Evolutionary conservation across 2,888 invertebrate species (phyloP).

Genomic region (Strigamia transsilvanica): DNA sequence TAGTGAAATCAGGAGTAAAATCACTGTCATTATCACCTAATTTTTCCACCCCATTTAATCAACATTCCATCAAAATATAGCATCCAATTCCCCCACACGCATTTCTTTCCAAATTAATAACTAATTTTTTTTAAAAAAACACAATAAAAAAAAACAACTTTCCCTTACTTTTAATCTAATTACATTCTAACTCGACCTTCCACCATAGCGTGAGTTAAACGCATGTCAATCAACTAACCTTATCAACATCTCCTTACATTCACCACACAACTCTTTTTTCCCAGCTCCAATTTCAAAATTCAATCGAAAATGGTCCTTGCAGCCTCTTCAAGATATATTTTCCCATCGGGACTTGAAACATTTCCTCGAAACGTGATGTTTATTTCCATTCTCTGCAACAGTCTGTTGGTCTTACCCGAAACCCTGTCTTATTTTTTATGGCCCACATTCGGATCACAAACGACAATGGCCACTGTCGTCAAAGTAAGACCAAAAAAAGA

Average conservation of each 20-base stretch:
- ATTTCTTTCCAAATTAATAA: not conserved
- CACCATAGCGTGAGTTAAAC: not conserved
- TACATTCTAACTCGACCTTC: not conserved
- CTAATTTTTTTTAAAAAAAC: not conserved
- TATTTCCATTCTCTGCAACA: conserved; percentile 20
- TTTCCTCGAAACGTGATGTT: not conserved
- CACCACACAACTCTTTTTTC: not conserved
- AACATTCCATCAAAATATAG: not conserved
- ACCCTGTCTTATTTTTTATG: conserved; percentile 32
- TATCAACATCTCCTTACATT: not conserved
- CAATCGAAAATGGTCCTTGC: not conserved
- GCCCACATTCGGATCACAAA: conserved; percentile 29
- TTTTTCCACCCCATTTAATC: not conserved
- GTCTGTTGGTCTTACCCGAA: not conserved
- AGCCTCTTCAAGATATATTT: not conserved
- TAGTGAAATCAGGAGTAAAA: not conserved
- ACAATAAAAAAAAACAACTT: not conserved
- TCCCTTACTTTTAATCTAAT: not conserved
- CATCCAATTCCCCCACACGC: not conserved
- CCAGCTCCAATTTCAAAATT: not conserved
- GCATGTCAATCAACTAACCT: not conserved
- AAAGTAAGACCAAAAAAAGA: not conserved
- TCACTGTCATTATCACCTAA: not conserved
- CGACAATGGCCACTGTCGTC: conserved; percentile 11
- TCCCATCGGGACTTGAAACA: not conserved